phyloP scores from a whole-genome alignment of 1,140 invertebrate genomes.

The Drosophila ercepeae region DNA sequence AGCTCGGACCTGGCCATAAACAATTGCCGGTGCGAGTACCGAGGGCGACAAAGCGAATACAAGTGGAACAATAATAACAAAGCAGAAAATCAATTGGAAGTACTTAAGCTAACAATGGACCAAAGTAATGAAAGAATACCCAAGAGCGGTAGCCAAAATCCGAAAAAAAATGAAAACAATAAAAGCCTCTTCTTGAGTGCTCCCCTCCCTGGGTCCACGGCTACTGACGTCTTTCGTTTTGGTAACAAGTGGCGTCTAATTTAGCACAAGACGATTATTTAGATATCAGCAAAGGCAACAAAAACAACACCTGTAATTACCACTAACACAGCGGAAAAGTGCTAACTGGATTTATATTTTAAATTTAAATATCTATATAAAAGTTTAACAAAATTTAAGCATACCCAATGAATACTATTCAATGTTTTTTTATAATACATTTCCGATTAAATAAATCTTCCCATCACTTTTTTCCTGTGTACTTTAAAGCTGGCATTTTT shows the following conservation, averaged over 20 bases:
- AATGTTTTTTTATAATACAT: no score
- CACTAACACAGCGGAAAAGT: neutral
- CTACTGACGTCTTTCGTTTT: constrained; percentile 1
- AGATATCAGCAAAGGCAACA: constrained; percentile 33
- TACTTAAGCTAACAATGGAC: constrained; percentile 76
- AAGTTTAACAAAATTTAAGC: neutral
- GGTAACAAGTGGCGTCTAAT: constrained; percentile 71
- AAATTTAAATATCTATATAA: neutral
- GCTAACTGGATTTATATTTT: neutral
- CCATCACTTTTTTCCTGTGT: neutral
- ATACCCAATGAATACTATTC: no score
- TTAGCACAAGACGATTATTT: constrained; percentile 71
- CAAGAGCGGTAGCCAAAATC: constrained; percentile 22
- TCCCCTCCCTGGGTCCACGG: neutral
- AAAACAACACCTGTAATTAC: constrained; percentile 32
- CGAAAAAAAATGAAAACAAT: constrained; percentile 30
- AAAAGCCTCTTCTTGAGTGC: constrained; percentile 25
- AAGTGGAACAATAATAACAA: constrained; percentile 74
- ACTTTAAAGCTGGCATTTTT: neutral
- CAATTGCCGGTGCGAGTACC: constrained; percentile 45
- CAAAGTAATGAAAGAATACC: constrained; percentile 50
- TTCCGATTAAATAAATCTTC: no score
- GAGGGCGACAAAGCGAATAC: constrained; percentile 74
- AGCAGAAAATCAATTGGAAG: constrained; percentile 77
- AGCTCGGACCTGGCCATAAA: constrained; percentile 46